These are phyloP conservation scores for Eleginops maclovinus DNA, from an alignment of 2,113 vertebrate species.

Conservation along the genomic window DNA sequence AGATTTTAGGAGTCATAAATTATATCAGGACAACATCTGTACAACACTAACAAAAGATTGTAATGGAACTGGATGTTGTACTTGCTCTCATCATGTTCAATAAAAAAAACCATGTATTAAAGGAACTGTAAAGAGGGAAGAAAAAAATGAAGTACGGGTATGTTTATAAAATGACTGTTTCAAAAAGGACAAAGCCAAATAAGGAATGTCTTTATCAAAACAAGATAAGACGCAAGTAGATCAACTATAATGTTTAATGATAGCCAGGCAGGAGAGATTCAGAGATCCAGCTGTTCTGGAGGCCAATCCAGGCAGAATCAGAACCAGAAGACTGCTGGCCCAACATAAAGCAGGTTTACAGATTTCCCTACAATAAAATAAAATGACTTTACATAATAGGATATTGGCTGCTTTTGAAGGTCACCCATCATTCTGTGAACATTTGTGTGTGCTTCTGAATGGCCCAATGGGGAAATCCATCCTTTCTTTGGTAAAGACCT, in stretches of 20 bases:
- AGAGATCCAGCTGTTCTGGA: conserved; percentile 41
- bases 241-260: conserved; percentile 18
- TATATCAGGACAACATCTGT: not conserved
- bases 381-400: not conserved
- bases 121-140: conserved; percentile 15
- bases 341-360: conserved; percentile 5
- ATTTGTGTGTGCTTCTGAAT: not conserved
- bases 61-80: conserved; percentile 10
- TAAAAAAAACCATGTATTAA: conserved; percentile 11
- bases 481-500: not conserved
- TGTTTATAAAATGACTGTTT: conserved; percentile 28
- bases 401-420: not conserved
- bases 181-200: conserved; percentile 23
- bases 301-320: conserved; percentile 3
- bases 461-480: too few relatives aligned
- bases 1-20: not conserved
- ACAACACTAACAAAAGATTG: conserved; percentile 24
- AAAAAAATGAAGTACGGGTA: not conserved
- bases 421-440: not conserved
- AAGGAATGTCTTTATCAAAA: conserved; percentile 45
- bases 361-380: not conserved
- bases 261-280: conserved; percentile 16
- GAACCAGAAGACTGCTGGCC: conserved; percentile 26
- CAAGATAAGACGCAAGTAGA: conserved; percentile 27
- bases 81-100: conserved; percentile 6